Conservation (phyloP, 2,113 vertebrate genomes). For the Neomonachus schauinslandi region DNA sequence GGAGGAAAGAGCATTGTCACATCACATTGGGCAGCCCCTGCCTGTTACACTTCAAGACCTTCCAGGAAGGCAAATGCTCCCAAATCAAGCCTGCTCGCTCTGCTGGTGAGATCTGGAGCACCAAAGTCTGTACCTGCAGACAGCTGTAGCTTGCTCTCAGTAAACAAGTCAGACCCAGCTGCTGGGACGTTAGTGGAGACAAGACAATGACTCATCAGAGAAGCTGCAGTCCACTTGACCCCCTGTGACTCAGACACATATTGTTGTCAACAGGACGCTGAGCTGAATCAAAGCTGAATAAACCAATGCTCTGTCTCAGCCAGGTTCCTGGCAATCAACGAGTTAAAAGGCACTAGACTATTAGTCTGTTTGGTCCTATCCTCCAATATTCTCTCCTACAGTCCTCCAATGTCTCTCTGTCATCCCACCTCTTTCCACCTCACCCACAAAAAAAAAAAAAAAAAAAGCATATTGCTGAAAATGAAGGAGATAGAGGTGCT, state of each 20-base stretch:
- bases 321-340: background rate
- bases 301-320: background rate
- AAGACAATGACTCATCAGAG: conserved; percentile 75
- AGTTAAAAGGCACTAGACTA: conserved; percentile 53
- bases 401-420: background rate
- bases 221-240: conserved; percentile 70
- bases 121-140: conserved; percentile 51
- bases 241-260: conserved; percentile 67
- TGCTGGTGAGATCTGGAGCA: background rate
- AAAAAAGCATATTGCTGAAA: background rate
- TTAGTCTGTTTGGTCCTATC: background rate
- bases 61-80: background rate
- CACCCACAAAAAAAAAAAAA: background rate
- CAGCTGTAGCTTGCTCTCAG: background rate
- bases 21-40: background rate
- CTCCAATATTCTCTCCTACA: background rate
- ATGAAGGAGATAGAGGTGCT: conserved; percentile 44
- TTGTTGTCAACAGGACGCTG: background rate
- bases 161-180: conserved; percentile 59
- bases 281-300: conserved; percentile 59
- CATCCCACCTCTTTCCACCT: background rate
- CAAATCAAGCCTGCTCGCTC: background rate
- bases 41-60: background rate
- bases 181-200: conserved; percentile 2
- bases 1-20: background rate